phyloP scores from a whole-genome alignment of 1,140 invertebrate species.

The Arion vulgaris region DNA sequence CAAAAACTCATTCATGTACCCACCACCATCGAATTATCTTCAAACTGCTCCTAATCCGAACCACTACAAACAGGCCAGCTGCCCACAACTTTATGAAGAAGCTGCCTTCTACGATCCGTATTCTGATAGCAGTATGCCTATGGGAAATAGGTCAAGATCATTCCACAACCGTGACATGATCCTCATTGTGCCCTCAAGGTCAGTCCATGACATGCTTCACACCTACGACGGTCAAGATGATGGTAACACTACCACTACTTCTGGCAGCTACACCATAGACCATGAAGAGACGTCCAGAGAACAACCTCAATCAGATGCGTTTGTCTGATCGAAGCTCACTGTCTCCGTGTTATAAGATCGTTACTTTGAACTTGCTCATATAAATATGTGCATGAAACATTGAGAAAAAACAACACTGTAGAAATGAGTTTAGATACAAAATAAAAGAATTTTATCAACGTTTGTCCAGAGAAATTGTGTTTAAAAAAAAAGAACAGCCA shows the following conservation, averaged over 20 bases:
- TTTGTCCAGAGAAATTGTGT: too few relatives aligned
- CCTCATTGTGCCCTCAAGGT: background rate
- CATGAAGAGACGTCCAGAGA: constrained; percentile 15
- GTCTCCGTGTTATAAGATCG: too few relatives aligned
- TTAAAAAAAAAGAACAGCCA: too few relatives aligned
- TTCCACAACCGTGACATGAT: background rate
- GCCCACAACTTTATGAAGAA: constrained; percentile 30
- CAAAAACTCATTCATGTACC: background rate
- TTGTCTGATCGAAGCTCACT: background rate
- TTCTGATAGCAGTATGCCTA: background rate
- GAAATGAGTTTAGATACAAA: too few relatives aligned
- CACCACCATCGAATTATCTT: background rate
- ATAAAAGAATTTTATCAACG: too few relatives aligned
- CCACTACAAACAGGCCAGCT: constrained; percentile 19
- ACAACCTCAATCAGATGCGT: constrained; percentile 12
- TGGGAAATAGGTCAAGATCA: background rate
- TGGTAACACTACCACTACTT: constrained; percentile 25
- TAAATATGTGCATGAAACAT: too few relatives aligned
- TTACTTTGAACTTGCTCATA: too few relatives aligned
- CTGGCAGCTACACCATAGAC: constrained; percentile 35
- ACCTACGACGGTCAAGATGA: constrained; percentile 13
- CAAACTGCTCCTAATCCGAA: background rate
- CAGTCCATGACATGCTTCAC: constrained; percentile 11
- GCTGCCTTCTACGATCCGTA: background rate
- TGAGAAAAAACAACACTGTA: too few relatives aligned